A percentile compares a stretch with the other conserved stretches of the same genome.
phyloP scores from a whole-genome alignment of 2,113 vertebrate genomes.

The Tragelaphus buxtoni region DNA sequence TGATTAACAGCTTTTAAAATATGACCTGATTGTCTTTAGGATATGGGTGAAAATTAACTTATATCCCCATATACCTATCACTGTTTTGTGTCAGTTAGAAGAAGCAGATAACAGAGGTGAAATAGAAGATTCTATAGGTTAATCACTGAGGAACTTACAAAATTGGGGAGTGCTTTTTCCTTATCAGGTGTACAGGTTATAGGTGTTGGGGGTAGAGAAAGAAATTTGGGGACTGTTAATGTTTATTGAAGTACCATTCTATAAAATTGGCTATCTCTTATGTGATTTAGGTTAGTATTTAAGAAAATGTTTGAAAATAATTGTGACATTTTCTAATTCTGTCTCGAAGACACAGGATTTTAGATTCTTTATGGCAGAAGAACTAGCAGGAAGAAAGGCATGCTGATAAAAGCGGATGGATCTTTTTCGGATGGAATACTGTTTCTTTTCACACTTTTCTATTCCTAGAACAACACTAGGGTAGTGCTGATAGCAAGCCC shows the following conservation, averaged over 20 bases:
- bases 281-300: not conserved
- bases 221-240: not conserved
- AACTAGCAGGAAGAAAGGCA: not conserved
- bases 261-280: not conserved
- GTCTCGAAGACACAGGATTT: not conserved
- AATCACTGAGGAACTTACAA: not conserved
- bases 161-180: not conserved
- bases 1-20: not conserved
- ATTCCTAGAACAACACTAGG: conserved; percentile 15
- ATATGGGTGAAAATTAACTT: not conserved
- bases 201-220: not conserved
- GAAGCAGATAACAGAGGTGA: not conserved
- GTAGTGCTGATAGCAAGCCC: conserved; percentile 10
- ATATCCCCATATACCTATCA: not conserved
- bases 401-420: not conserved
- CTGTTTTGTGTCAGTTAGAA: not conserved
- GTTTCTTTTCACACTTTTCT: conserved; percentile 47
- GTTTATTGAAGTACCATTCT: not conserved
- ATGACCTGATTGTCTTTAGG: not conserved
- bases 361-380: not conserved
- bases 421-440: conserved; percentile 24
- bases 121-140: not conserved
- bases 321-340: not conserved
- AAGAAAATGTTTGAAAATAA: not conserved
- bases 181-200: not conserved